Evolutionary conservation across 2,113 vertebrate species (phyloP), one percentile per base, ranked within the genome.

Genomic region (Etheostoma cragini): DNA sequence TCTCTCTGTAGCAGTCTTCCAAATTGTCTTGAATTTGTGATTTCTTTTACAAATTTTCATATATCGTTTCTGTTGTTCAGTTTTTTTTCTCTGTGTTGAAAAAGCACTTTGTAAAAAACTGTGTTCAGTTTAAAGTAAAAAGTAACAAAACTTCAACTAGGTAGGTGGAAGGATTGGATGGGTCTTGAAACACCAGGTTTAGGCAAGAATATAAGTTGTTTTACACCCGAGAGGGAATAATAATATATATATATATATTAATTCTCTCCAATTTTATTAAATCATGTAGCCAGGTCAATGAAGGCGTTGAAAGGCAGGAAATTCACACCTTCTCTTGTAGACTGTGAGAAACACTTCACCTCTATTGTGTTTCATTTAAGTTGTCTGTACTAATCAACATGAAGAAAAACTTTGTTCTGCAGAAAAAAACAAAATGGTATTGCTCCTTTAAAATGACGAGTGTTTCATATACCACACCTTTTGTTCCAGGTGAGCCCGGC

Each of bases 401-500:
- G 26, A 50, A 35, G 19, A n/a, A 42, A 53, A 70, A 50, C 16
- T 26, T 4, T 21, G 6, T 21, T 46, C 33, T 46, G 3, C 56
- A 38, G 16, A 4, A 46, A 1, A 4, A 75, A 42, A 0, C 35
- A 35, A 10, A 47, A 45, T 5, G 26, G 15, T 11, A 8, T 0
- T 26, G 63, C 61, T 30, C 19, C 57, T 79, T 68, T 65, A 54
- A 74, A 68, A 5, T 17, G 69, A 68, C n/a, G 16, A 73, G 73
- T 21, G 14, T 77, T 71, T 61, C 2, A 4, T 35, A 22, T 45
- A 58, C 33, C 26, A 5, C 81, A 99, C 98, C 98, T 99, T 99
- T 91, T 98, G 98, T 76, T 99, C 98, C 30, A 99, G 97, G 86
- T 99, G 98, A 66, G 98, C 97, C 91, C 98, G 95, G 89, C 98